A percentile compares a stretch with the other conserved stretches of the same genome.
These are phyloP conservation scores for Scrobipalpa costella DNA, from an alignment of 2,888 invertebrate species.

Conservation along the genomic window DNA sequence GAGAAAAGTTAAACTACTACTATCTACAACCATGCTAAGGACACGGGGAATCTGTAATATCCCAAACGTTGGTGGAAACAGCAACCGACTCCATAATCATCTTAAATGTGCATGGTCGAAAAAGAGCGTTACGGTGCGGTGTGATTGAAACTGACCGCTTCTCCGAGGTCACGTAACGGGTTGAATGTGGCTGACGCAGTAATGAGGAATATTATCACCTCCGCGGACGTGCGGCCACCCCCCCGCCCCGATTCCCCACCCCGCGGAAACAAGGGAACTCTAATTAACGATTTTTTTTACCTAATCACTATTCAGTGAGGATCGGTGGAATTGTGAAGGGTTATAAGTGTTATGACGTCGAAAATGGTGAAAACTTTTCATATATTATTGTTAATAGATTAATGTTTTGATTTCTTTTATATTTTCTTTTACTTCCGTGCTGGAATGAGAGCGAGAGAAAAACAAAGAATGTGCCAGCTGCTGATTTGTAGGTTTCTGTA, in stretches of 20 bases:
- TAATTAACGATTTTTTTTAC: conserved; percentile 28
- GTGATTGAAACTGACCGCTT: conserved; percentile 18
- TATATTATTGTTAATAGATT: background rate
- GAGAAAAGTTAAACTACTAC: too few relatives aligned
- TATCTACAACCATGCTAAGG: too few relatives aligned
- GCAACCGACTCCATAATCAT: too few relatives aligned
- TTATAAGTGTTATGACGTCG: background rate
- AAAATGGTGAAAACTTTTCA: background rate
- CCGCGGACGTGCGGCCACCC: conserved; percentile 31
- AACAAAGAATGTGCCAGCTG: too few relatives aligned
- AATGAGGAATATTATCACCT: conserved; percentile 43
- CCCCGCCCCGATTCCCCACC: background rate
- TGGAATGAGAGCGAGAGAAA: too few relatives aligned
- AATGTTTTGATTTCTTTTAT: too few relatives aligned
- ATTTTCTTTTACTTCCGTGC: too few relatives aligned
- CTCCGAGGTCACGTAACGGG: conserved; percentile 38
- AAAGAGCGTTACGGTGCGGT: conserved; percentile 8
- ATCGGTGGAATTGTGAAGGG: background rate
- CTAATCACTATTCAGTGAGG: conserved; percentile 19
- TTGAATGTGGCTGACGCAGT: conserved; percentile 37
- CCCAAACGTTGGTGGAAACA: too few relatives aligned
- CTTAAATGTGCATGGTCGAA: background rate
- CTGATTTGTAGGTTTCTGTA: too few relatives aligned
- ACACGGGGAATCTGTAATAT: too few relatives aligned
- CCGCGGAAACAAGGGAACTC: background rate